Evolutionary conservation across 2,888 invertebrate species (phyloP), one percentile per base, ranked within the genome.

Genomic region (Oeneis ivallda): DNA sequence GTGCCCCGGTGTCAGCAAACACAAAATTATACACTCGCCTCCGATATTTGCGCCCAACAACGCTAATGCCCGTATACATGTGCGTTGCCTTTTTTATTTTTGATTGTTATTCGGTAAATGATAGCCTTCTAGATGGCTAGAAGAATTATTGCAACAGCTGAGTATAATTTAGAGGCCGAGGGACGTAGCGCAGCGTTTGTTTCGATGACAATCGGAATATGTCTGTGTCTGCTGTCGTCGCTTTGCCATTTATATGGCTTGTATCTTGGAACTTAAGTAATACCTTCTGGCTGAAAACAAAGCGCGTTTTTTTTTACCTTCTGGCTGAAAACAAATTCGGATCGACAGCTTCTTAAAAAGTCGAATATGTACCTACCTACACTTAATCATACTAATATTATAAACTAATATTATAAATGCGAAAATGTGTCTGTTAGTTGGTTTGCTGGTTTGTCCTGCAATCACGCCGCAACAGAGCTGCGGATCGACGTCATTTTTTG

Each of bases 101-200:
- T 81, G 81, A 87, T 85, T 87, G 84, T 83, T 85, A 83, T 85
- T 85, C 81, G 75, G 82, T 86, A 88, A 90, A 88, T 85, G 84
- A 88, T 89, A 88, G 84, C 81, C 82, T 80, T 81, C 76, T 75
- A 77, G 79, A 77, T 77, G 74, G 76, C 83, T 86, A 85, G 85
- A 80, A 71, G 82, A 87, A 78, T 87, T 88, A 89, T 87, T 80
- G 82, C 84, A 65, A 75, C 70, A 73, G 75, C 78, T 79, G 75
- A 76, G 77, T 77, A 83, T 83, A 85, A 86, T 84, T 85, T 80
- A 84, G 80, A 72, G 73, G 76, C 79, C 73, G 79, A 81, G 79
- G 78, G 80, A 80, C 74, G 76, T 50, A 49, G 63, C 69, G 72
- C 79, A 72, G 80, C 78, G 87, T 87, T 84, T 86, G 84, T 86